A percentile compares a stretch with the other conserved stretches of the same genome.
Evolutionary conservation across 2,113 vertebrate species (phyloP).

Genomic region (Rallus limicola): DNA sequence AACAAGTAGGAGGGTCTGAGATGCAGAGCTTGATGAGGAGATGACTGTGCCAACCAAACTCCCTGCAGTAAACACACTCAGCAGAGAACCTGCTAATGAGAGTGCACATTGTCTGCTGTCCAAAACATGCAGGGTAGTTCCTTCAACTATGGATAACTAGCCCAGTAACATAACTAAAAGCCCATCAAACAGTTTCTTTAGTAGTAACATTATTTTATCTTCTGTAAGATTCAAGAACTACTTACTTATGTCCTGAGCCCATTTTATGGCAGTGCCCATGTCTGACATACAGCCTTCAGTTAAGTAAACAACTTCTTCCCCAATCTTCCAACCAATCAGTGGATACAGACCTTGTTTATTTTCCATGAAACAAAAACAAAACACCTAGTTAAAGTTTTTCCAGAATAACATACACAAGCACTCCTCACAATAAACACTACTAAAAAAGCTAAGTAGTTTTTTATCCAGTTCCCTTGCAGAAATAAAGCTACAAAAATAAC

Average conservation of each 20-base stretch:
- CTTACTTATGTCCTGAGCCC: conserved; percentile 92
- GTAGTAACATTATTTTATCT: background rate
- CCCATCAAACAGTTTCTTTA: background rate
- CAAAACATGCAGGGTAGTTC: background rate
- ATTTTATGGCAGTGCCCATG: conserved; percentile 87
- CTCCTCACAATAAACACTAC: background rate
- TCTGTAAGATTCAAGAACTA: background rate
- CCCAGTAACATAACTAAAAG: background rate
- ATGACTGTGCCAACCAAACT: background rate
- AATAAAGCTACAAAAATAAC: background rate
- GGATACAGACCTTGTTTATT: conserved; percentile 88
- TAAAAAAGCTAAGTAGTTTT: background rate
- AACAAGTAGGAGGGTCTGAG: background rate
- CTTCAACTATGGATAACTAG: background rate
- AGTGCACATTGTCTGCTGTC: background rate
- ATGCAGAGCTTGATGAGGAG: background rate
- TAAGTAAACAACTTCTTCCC: conserved; percentile 88
- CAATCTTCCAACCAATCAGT: conserved; percentile 96
- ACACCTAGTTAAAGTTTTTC: background rate
- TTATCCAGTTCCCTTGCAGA: background rate
- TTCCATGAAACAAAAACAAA: conserved; percentile 14
- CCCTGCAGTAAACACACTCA: background rate
- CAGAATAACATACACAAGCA: background rate
- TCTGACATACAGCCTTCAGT: conserved; percentile 91
- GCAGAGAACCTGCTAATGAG: background rate